Conservation (phyloP, 2,797 vertebrate species). For the Siniperca obscura region DNA sequence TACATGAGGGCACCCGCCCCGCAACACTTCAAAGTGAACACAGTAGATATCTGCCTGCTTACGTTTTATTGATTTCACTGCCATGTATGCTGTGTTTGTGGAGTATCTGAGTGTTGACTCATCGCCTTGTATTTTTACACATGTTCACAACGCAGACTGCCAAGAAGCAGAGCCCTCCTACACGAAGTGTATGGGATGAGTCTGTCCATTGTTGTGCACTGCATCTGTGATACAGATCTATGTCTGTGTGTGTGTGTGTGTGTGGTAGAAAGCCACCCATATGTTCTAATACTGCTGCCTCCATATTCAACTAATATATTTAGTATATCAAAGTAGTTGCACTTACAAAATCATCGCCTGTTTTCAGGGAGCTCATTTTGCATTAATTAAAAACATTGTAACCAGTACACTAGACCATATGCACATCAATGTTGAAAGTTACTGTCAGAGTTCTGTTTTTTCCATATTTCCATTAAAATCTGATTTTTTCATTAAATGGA, state of each 20-base stretch:
- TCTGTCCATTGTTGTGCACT: constrained; percentile 48
- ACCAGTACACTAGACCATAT: neutral
- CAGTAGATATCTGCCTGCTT: constrained; percentile 28
- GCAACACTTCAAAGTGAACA: constrained; percentile 60
- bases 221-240: constrained; percentile 47
- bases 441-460: neutral
- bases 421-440: neutral
- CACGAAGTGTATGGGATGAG: constrained; percentile 44
- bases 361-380: neutral
- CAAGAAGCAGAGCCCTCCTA: constrained; percentile 68
- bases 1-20: constrained; percentile 25
- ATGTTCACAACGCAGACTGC: constrained; percentile 51
- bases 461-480: neutral
- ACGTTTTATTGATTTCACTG: constrained; percentile 46
- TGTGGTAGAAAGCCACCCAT: constrained; percentile 22
- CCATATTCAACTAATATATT: constrained; percentile 29
- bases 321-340: neutral
- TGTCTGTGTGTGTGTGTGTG: constrained; percentile 14
- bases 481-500: constrained; percentile 4
- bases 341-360: neutral
- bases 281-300: constrained; percentile 23
- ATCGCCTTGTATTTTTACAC: constrained; percentile 63
- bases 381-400: neutral
- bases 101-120: constrained; percentile 58
- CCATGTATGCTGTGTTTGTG: constrained; percentile 43